phyloP scores from a whole-genome alignment of 2,113 vertebrate genomes.

The Athene noctua region DNA sequence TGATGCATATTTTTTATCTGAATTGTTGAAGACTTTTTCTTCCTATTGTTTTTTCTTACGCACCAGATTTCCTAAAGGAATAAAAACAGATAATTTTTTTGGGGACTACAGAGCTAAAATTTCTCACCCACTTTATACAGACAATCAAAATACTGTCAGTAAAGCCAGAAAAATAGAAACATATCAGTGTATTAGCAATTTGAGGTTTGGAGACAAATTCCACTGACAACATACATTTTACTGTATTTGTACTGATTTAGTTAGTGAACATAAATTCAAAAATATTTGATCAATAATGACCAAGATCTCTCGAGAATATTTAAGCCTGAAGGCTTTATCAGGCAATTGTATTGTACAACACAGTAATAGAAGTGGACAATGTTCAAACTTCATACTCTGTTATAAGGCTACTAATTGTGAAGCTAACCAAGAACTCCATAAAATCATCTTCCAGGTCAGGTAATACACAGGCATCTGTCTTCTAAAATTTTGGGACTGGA shows the following conservation, averaged over 20 bases:
- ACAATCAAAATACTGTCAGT: background rate
- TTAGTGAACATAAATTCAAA: background rate
- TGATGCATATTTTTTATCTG: background rate
- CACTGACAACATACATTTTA: background rate
- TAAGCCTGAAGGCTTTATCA: background rate
- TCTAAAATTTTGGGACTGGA: background rate
- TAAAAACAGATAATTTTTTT: background rate
- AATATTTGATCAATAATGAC: background rate
- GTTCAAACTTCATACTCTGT: background rate
- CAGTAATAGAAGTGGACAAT: background rate
- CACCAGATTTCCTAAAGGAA: background rate
- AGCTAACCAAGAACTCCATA: background rate
- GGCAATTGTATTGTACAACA: background rate
- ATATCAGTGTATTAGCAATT: background rate
- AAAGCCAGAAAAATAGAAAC: background rate
- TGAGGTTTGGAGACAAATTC: background rate
- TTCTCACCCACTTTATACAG: background rate
- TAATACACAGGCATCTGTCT: background rate
- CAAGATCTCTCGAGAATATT: background rate
- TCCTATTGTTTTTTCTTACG: background rate
- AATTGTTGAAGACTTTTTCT: background rate
- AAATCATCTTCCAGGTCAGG: background rate
- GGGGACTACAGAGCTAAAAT: background rate
- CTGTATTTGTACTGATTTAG: background rate
- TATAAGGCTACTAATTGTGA: background rate